These are phyloP conservation scores for Oedothorax gibbosus DNA, from an alignment of 1,140 invertebrate genomes.

Conservation along the genomic window DNA sequence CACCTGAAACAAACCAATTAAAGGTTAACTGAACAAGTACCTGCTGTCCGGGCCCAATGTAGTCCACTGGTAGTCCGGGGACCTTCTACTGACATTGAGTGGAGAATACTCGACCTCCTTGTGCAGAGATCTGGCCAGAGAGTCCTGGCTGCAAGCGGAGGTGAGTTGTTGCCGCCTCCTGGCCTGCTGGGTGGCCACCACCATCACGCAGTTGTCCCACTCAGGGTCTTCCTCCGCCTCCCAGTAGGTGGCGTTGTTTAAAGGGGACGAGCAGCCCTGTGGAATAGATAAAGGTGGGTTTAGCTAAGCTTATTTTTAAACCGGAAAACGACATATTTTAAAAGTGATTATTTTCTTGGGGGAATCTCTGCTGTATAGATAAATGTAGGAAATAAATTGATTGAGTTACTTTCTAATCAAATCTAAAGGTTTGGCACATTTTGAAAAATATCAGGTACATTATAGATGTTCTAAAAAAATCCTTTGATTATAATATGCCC, in stretches of 20 bases:
- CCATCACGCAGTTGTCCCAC: conserved; percentile 54
- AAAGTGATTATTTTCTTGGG: too few relatives aligned
- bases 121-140: conserved; percentile 34
- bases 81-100: conserved; percentile 38
- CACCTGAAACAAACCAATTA: too few relatives aligned
- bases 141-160: conserved; percentile 32
- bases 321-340: too few relatives aligned
- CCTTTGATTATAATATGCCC: too few relatives aligned
- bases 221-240: conserved; percentile 55
- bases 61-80: not conserved
- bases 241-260: conserved; percentile 58
- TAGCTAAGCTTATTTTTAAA: too few relatives aligned
- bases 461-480: too few relatives aligned
- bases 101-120: conserved; percentile 47
- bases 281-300: not conserved
- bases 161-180: not conserved
- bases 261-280: conserved; percentile 33
- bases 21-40: not conserved
- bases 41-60: conserved; percentile 35
- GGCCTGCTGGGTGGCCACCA: conserved; percentile 43
- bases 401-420: too few relatives aligned
- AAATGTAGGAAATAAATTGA: too few relatives aligned
- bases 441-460: too few relatives aligned
- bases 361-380: too few relatives aligned
- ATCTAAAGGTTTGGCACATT: too few relatives aligned